Percentiles rank a stretch among this genome's conserved stretches.
Conservation (phyloP, 2,888 invertebrate species). For the Rhagonycha fulva region DNA sequence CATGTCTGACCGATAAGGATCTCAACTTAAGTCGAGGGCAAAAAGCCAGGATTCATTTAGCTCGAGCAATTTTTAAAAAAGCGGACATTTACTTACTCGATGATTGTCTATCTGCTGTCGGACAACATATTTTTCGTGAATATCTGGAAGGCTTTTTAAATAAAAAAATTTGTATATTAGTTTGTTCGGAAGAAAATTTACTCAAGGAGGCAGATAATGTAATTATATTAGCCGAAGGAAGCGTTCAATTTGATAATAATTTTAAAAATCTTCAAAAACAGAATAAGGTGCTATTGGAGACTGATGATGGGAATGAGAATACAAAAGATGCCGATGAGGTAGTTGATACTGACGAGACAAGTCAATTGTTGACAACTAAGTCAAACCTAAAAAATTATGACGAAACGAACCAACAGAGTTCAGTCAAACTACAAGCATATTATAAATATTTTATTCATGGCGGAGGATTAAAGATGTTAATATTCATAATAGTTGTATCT, state of each 20-base stretch:
- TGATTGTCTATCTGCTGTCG: conserved; percentile 78
- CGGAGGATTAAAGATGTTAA: conserved; percentile 36
- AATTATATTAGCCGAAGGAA: conserved; percentile 59
- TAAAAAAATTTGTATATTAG: conserved; percentile 62
- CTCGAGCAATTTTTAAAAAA: conserved; percentile 71
- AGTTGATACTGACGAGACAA: conserved; percentile 11
- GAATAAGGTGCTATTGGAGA: conserved; percentile 7
- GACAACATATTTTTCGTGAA: conserved; percentile 68
- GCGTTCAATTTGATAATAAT: conserved; percentile 61
- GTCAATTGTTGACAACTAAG: neutral
- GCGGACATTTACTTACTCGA: conserved; percentile 77
- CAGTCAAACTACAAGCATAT: conserved; percentile 37
- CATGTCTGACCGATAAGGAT: conserved; percentile 78
- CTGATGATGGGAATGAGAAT: conserved; percentile 50
- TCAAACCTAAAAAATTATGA: conserved; percentile 27
- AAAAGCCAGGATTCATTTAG: conserved; percentile 75
- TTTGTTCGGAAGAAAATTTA: conserved; percentile 69
- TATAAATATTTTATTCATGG: conserved; percentile 37
- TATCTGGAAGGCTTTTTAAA: conserved; percentile 65
- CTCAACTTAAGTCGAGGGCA: conserved; percentile 79
- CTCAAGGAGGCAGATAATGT: conserved; percentile 57
- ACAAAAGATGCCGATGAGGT: conserved; percentile 5
- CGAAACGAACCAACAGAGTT: conserved; percentile 38
- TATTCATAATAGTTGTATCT: conserved; percentile 31
- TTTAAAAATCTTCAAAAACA: conserved; percentile 8